Evolutionary conservation across 2,797 vertebrate species (phyloP).

Genomic region (Helicolenus hilgendorfi): DNA sequence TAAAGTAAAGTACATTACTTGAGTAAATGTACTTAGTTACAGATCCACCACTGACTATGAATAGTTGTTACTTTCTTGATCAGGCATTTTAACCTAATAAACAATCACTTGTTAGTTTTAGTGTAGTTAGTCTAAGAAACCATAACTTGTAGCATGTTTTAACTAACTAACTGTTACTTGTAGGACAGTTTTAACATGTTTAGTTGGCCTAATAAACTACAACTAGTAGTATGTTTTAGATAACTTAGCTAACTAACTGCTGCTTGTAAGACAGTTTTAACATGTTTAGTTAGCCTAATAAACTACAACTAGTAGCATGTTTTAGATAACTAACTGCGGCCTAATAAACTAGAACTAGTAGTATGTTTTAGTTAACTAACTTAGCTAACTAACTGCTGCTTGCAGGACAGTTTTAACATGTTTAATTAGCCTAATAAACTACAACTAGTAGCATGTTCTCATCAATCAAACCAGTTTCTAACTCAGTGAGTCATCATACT

Average conservation of each 20-base stretch:
- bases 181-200: too few species aligned
- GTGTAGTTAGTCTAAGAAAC: too few species aligned
- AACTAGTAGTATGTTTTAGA: neutral
- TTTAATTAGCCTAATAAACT: too few species aligned
- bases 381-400: too few species aligned
- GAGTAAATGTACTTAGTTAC: neutral
- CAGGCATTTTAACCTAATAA: neutral
- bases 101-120: neutral
- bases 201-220: accelerated
- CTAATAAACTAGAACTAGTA: neutral
- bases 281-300: accelerated
- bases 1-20: neutral
- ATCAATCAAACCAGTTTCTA: too few species aligned
- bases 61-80: neutral
- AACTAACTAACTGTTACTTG: too few species aligned
- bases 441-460: too few species aligned
- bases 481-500: too few species aligned
- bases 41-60: neutral
- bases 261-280: neutral
- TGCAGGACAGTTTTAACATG: neutral
- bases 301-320: neutral
- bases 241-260: neutral
- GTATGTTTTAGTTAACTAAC: neutral
- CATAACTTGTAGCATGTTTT: neutral
- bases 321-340: neutral